Base-by-base conservation (phyloP, 2,113 vertebrate genomes). In the Epinephelus moara region DNA sequence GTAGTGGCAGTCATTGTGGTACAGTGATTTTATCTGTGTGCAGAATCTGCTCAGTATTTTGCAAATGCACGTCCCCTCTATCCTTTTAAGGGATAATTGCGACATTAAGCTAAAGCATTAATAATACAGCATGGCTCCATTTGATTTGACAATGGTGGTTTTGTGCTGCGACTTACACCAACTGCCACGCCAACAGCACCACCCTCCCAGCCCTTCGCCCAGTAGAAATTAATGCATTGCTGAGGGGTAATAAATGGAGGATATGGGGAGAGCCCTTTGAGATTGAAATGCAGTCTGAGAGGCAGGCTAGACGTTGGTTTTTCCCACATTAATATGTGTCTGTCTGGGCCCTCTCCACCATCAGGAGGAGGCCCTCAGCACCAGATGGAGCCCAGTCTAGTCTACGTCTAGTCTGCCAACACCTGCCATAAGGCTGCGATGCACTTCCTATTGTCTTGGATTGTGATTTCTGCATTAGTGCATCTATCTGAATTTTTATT, bases 251-350 rank as follows among this genome's bases (percentile, higher is more conserved):
- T 94, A 93, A 95, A 94, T 92, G 90, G 85, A 87, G 92, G 90
- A 92, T 92, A 86, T 85, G 90, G 91, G 84, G 82, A 85, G 86
- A 86, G 86, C 85, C 90, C 88, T 94, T 93, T 94, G 92, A 95
- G 94, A 95, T 94, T 94, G 91, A 95, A 95, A 93, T 95, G 91
- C 81, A 81, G 93, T 93, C 91, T 92, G 90, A 88, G 90, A 90
- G 90, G 81, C 86, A 87, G 90, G 91, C 93, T 86, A 94, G 93
- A 95, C 92, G 75, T 90, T 4, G 73, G 60, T 84, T 92, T 71
- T 95, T 94, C 95, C 93, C 94, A 95, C 95, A 95, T 95, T 96
- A 96, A 95, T 95, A 93, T 95, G 92, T 94, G 94, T 95, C 94
- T 95, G 94, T 92, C 94, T 95, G 94, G 92, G 89, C 88, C 90